Evolutionary conservation across 2,888 invertebrate genomes (phyloP).

Genomic region (Malthinus seriepunctatus): DNA sequence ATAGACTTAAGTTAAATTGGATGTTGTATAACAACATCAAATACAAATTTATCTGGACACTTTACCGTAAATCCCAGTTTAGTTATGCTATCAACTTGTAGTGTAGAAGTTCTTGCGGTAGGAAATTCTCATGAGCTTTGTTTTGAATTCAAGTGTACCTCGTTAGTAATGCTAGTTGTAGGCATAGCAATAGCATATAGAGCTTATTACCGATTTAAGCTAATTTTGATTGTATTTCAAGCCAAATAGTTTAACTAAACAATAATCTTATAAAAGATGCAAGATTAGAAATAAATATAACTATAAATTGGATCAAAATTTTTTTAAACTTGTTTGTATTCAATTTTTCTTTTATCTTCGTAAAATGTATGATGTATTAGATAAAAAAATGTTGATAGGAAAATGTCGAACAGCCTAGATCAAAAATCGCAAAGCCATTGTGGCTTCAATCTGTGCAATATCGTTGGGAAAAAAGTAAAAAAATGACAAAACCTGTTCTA

Average conservation of each 20-base stretch:
- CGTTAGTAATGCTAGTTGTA: not conserved
- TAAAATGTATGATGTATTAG: too few relatives aligned
- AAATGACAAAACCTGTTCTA: slow-evolving; percentile 34
- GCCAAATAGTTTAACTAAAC: not conserved
- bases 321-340: too few relatives aligned
- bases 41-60: slow-evolving; percentile 4
- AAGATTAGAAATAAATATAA: not conserved
- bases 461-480: slow-evolving; percentile 25
- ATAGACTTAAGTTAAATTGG: not conserved
- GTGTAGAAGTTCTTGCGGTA: slow-evolving; percentile 5
- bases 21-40: not conserved
- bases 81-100: slow-evolving; percentile 7
- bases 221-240: not conserved
- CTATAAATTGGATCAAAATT: too few relatives aligned
- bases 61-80: slow-evolving; percentile 7
- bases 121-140: slow-evolving; percentile 7
- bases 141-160: slow-evolving; percentile 1
- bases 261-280: not conserved
- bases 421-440: slow-evolving; percentile 12
- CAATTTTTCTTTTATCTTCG: too few relatives aligned
- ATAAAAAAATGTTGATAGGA: slow-evolving; percentile 6
- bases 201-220: slow-evolving; percentile 2
- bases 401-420: slow-evolving; percentile 9
- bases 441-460: slow-evolving; percentile 26
- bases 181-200: not conserved